Percentiles rank a stretch among this genome's conserved stretches.
Conservation (phyloP, 2,888 invertebrate species). For the Andrena haemorrhoa region DNA sequence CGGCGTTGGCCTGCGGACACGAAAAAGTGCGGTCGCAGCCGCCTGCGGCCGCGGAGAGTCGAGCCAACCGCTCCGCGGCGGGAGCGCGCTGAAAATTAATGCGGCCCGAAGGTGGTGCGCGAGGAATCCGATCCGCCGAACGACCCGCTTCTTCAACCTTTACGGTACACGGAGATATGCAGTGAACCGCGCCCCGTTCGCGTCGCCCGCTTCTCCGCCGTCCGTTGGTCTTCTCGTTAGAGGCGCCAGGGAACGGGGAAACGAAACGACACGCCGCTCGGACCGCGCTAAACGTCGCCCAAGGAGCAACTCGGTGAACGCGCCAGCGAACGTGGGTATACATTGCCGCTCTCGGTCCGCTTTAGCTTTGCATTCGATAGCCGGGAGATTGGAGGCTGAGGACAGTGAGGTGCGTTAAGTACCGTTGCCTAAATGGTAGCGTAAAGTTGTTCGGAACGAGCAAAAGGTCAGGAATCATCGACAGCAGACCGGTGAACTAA, state of each 20-base stretch:
- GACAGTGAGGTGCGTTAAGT: background rate
- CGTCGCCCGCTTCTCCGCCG: background rate
- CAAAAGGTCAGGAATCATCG: no score
- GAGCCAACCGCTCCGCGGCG: constrained; percentile 24
- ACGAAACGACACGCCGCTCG: no score
- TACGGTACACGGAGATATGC: constrained; percentile 68
- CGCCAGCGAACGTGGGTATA: background rate
- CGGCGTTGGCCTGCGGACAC: constrained; percentile 48
- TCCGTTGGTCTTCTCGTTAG: background rate
- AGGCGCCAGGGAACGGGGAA: no score
- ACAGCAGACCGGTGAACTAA: no score
- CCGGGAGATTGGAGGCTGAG: background rate
- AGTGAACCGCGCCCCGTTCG: constrained; percentile 58
- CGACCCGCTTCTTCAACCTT: constrained; percentile 68
- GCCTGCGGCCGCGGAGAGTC: constrained; percentile 33
- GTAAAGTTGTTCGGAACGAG: no score
- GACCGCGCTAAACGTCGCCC: no score
- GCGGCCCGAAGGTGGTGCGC: constrained; percentile 44
- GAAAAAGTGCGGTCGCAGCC: constrained; percentile 55
- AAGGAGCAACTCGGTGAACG: background rate
- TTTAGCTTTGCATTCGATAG: background rate
- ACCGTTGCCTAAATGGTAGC: background rate
- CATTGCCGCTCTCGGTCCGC: background rate
- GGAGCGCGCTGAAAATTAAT: constrained; percentile 61
- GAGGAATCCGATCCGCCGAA: constrained; percentile 63